phyloP scores from a whole-genome alignment of 2,888 invertebrate genomes.

The Boloria euphrosyne region DNA sequence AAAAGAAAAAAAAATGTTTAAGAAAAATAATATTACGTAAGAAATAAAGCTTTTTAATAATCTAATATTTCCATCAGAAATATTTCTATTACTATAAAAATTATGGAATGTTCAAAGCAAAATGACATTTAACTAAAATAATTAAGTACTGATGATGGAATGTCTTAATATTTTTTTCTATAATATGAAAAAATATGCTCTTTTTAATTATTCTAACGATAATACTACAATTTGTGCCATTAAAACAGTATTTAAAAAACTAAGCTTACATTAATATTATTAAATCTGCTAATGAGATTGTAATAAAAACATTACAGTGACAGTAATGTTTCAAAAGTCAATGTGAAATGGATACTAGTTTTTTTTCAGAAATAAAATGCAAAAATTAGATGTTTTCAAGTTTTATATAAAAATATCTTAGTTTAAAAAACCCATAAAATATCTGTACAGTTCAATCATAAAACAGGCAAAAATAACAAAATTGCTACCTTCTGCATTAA shows the following conservation, averaged over 20 bases:
- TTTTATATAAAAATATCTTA: too few relatives aligned
- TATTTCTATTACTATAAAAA: slow-evolving; percentile 9
- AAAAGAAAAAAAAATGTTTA: background rate
- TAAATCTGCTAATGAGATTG: too few relatives aligned
- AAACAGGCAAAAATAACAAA: slow-evolving; percentile 19
- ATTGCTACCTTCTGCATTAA: slow-evolving; percentile 29
- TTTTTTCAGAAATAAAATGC: too few relatives aligned
- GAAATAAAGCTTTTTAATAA: slow-evolving; percentile 3
- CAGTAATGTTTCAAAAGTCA: too few relatives aligned
- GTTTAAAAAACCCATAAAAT: slow-evolving; percentile 5
- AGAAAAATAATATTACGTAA: background rate
- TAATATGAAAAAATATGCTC: slow-evolving; percentile 8
- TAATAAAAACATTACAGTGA: too few relatives aligned
- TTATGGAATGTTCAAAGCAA: slow-evolving; percentile 21
- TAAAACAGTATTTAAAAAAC: too few relatives aligned
- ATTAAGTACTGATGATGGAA: slow-evolving; percentile 74
- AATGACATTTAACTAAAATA: slow-evolving; percentile 45
- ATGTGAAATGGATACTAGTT: too few relatives aligned
- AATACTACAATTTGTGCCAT: too few relatives aligned
- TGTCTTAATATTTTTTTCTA: slow-evolving; percentile 36
- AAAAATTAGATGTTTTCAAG: too few relatives aligned
- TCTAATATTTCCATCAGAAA: slow-evolving; percentile 18
- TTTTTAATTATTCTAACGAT: too few relatives aligned
- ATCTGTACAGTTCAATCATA: slow-evolving; percentile 27
- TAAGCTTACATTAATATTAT: too few relatives aligned